These are phyloP conservation scores for Rhodinocichla rosea DNA, from an alignment of 2,113 vertebrate genomes.

Conservation along the genomic window DNA sequence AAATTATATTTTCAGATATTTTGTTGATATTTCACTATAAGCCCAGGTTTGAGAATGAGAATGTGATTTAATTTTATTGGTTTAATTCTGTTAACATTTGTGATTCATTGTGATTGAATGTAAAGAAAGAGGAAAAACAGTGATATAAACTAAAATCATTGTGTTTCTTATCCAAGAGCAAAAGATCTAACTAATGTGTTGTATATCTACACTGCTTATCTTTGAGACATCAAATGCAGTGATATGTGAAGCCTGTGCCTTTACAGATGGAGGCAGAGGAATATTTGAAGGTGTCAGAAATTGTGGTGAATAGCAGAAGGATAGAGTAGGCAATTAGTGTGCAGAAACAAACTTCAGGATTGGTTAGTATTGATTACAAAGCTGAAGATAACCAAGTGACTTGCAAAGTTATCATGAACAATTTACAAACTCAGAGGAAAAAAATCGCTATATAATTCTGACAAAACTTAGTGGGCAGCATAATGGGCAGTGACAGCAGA, in stretches of 20 bases:
- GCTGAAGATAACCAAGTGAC: background rate
- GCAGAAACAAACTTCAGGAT: background rate
- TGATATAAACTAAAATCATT: background rate
- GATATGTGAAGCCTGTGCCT: background rate
- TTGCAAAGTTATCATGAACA: background rate
- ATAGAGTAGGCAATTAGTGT: background rate
- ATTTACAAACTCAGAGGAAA: background rate
- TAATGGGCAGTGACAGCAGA: background rate
- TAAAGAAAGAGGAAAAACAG: background rate
- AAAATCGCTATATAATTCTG: background rate
- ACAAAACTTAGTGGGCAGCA: background rate
- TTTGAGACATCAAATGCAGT: background rate
- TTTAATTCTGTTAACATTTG: background rate
- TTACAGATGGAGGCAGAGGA: background rate
- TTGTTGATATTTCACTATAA: background rate
- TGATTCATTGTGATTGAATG: background rate
- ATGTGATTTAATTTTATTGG: background rate
- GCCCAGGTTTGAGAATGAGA: background rate
- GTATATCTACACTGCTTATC: background rate
- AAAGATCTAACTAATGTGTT: background rate
- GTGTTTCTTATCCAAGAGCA: background rate
- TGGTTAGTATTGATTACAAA: background rate
- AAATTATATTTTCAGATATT: background rate
- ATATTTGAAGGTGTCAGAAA: background rate
- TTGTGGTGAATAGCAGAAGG: background rate